Percentiles rank a stretch among this genome's conserved stretches.
These are phyloP conservation scores for Panthera tigris DNA, from an alignment of 2,113 vertebrate species.

Conservation along the genomic window DNA sequence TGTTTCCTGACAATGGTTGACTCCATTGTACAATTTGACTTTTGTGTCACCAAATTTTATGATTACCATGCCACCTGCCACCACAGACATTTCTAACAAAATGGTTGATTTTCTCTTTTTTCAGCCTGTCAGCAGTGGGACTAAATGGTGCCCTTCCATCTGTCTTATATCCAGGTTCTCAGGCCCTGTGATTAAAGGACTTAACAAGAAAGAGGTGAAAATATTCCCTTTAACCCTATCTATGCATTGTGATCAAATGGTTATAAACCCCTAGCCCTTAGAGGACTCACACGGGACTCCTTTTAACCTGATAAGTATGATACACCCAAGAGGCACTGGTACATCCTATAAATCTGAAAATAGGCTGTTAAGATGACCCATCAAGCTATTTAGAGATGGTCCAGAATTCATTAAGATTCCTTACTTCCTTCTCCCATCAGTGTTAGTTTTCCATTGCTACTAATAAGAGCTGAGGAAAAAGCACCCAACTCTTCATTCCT, in stretches of 20 bases:
- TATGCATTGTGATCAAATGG: neutral
- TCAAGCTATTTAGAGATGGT: neutral
- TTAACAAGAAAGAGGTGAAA: neutral
- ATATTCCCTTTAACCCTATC: neutral
- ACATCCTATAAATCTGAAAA: neutral
- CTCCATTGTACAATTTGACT: neutral
- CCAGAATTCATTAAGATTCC: neutral
- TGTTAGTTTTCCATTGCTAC: neutral
- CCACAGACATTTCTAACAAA: conserved; percentile 22
- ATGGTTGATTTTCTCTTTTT: neutral
- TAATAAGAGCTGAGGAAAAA: conserved; percentile 2
- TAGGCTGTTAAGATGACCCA: neutral
- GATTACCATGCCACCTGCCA: neutral
- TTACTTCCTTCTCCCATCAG: neutral
- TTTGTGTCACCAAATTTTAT: neutral
- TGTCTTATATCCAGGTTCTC: neutral
- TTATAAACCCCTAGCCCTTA: neutral
- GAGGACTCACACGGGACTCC: neutral
- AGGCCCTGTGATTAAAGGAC: neutral
- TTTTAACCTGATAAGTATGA: neutral
- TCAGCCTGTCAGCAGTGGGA: neutral
- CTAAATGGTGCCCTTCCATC: neutral
- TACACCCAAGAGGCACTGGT: neutral
- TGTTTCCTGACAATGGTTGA: neutral
- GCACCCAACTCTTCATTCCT: neutral